phyloP scores from a whole-genome alignment of 2,113 vertebrate genomes.

The Erinaceus europaeus region DNA sequence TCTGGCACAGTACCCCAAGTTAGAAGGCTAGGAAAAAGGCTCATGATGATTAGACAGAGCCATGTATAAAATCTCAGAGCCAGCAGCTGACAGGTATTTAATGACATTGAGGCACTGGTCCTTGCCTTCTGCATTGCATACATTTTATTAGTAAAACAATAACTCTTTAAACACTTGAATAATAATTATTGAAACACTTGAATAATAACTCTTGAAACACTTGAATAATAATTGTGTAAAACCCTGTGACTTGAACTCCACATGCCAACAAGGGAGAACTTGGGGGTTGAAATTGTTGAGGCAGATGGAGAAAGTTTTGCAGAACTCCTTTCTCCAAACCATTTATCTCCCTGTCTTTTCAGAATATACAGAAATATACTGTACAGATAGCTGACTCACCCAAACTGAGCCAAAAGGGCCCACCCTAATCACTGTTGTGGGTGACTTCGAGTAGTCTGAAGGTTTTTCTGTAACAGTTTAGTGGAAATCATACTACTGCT shows the following conservation, averaged over 20 bases:
- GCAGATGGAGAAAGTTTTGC: not conserved
- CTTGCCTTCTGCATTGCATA: not conserved
- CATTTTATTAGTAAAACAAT: not conserved
- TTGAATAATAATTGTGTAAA: not conserved
- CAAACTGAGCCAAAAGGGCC: not conserved
- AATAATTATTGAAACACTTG: no score
- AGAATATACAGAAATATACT: not conserved
- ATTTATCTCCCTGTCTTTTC: not conserved
- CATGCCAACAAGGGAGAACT: not conserved
- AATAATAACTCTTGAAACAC: not conserved
- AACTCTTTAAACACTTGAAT: no score
- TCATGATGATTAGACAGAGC: not conserved
- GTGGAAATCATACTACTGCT: not conserved
- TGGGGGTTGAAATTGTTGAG: not conserved
- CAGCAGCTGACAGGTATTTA: not conserved
- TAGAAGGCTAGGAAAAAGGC: not conserved
- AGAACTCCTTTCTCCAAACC: not conserved
- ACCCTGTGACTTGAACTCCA: not conserved
- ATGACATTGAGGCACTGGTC: not conserved
- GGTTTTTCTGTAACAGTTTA: not conserved
- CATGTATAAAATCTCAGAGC: not conserved
- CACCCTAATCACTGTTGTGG: rapidly evolving
- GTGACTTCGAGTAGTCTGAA: not conserved
- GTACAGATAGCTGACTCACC: not conserved
- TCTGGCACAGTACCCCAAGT: not conserved